Percentiles rank a stretch among this genome's conserved stretches.
Evolutionary conservation across 2,888 invertebrate genomes (phyloP).

Genomic region (Leptinotarsa haldemani): DNA sequence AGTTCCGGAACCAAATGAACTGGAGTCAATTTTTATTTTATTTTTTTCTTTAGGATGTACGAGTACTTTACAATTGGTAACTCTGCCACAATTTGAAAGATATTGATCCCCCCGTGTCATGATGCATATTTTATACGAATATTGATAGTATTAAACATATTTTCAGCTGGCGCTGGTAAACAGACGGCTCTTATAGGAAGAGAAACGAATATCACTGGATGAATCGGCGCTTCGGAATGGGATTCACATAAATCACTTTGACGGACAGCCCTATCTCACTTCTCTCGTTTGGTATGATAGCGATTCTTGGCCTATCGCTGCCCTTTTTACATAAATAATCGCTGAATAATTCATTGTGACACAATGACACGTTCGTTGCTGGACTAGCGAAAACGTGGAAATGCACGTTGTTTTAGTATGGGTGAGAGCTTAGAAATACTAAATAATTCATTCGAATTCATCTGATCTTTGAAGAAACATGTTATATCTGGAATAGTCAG

Average conservation of each 20-base stretch:
- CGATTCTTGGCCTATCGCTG: constrained; percentile 54
- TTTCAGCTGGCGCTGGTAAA: background rate
- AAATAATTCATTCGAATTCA: background rate
- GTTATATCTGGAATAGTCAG: no score
- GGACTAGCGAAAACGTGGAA: constrained; percentile 14
- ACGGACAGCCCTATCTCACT: constrained; percentile 63
- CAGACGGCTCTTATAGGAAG: constrained; percentile 37
- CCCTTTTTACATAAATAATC: constrained; percentile 60
- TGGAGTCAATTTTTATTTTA: no score
- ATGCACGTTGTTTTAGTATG: constrained; percentile 12
- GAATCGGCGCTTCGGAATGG: constrained; percentile 55
- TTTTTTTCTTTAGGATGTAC: no score
- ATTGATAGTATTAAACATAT: constrained; percentile 24
- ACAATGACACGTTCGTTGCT: constrained; percentile 49
- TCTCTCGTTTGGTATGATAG: constrained; percentile 55
- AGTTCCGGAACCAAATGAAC: no score
- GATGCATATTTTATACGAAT: no score
- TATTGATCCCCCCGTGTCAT: no score
- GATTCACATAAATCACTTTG: constrained; percentile 65
- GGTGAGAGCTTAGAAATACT: background rate
- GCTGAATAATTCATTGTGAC: constrained; percentile 59
- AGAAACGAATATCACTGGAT: constrained; percentile 51
- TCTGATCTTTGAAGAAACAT: background rate
- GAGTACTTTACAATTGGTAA: no score
- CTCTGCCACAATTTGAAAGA: no score